Percentiles rank a stretch among this genome's conserved stretches.
Evolutionary conservation across 2,113 vertebrate species (phyloP).

Genomic region (Anarhynchus alexandrinus): DNA sequence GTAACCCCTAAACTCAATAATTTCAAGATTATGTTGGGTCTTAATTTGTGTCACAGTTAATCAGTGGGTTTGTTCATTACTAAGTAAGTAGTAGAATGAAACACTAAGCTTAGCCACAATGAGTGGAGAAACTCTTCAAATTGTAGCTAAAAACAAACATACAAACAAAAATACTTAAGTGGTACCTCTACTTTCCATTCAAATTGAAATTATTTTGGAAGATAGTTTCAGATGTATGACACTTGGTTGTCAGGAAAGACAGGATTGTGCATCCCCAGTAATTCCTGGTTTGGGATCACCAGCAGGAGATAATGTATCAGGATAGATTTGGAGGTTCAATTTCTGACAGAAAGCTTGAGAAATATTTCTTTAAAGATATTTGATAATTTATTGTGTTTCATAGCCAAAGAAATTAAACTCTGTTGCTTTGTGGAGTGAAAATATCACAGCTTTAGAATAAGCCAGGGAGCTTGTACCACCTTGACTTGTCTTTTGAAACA

Average conservation of each 20-base stretch:
- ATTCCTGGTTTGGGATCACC: background rate
- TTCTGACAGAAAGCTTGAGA: background rate
- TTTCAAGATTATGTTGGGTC: background rate
- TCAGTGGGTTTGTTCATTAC: background rate
- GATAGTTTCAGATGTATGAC: background rate
- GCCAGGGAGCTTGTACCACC: background rate
- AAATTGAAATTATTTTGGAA: background rate
- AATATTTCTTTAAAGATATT: background rate
- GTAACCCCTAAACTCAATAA: background rate
- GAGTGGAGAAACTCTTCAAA: background rate
- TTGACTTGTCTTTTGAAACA: background rate
- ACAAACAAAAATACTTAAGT: background rate
- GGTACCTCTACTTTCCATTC: background rate
- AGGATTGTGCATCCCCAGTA: accelerated
- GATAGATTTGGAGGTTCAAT: background rate
- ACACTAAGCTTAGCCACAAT: background rate
- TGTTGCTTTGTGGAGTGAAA: background rate
- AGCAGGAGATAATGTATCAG: background rate
- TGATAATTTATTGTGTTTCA: background rate
- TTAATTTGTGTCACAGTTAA: background rate
- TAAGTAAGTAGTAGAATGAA: background rate
- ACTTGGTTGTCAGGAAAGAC: background rate
- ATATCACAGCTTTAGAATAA: background rate
- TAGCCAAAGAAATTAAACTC: background rate
- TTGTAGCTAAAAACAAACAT: background rate